phyloP scores from a whole-genome alignment of 2,113 vertebrate genomes.

The Lasiurus cinereus region DNA sequence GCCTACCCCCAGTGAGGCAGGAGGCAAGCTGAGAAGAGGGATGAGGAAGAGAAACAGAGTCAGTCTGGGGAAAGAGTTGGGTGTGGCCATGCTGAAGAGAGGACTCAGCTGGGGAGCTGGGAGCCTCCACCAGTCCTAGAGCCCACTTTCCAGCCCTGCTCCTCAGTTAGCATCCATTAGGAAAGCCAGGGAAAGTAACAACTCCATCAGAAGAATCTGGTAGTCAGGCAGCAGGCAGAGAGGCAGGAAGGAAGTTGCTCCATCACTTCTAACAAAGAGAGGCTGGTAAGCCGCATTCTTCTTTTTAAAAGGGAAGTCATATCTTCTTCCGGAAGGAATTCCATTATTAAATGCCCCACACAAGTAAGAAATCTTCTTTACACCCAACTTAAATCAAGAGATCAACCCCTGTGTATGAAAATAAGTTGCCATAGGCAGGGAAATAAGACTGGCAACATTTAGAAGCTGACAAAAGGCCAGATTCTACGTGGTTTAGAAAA shows the following conservation, averaged over 20 bases:
- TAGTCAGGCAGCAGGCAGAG: neutral
- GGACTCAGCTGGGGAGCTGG: conserved; percentile 59
- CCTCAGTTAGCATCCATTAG: conserved; percentile 37
- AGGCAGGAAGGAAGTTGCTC: neutral
- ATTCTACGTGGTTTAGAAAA: conserved; percentile 1
- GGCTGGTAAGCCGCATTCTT: neutral
- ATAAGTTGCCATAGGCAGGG: neutral
- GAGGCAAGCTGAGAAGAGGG: conserved; percentile 67
- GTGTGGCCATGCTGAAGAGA: neutral
- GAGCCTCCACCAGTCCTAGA: rapidly evolving
- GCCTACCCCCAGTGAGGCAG: conserved; percentile 72
- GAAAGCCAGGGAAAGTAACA: conserved; percentile 26
- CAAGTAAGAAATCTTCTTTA: conserved; percentile 31
- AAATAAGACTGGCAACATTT: neutral
- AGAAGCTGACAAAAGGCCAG: neutral
- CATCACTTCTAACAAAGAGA: neutral
- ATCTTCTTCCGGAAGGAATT: conserved; percentile 30
- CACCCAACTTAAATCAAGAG: neutral
- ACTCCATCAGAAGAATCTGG: conserved; percentile 34
- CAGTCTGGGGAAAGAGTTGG: conserved; percentile 66
- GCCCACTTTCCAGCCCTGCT: neutral
- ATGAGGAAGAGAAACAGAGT: conserved; percentile 44
- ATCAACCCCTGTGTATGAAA: neutral
- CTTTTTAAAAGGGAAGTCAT: conserved; percentile 3
- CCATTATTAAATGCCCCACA: neutral